Base-by-base conservation (phyloP, 2,797 vertebrate genomes). In the Discoglossus pictus region DNA sequence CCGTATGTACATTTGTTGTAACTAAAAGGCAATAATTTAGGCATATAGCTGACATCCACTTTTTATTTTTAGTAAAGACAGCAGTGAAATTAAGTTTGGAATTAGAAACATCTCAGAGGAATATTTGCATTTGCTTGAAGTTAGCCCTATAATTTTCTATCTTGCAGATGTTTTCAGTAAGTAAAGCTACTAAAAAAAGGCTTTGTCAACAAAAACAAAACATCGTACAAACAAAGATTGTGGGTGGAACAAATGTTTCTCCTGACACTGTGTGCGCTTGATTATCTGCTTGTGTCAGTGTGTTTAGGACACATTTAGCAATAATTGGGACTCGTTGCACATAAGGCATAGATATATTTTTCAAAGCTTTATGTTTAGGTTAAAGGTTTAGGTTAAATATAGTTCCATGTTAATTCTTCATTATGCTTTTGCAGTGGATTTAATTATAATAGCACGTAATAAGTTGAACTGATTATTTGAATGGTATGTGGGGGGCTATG, bases 101-200 rank as follows among this genome's bases (percentile, higher is more conserved):
- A 44, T 68, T 18, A 21, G 34, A 27, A 61, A 35, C 44, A 53
- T 53, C 47, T 18, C 48, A 61, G 48, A 46, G 47, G 48, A 25
- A 51, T 34, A 51, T 51, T 51, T 51, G 48, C 48, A 51, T 53
- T 68, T 31, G 1, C 15, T 27, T 59, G 21, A 38, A 61, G 58
- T 16, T 61, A 44, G 44, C 65, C 56, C 65, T 68, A 46, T 68
- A 68, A 68, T 68, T 68, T 61, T 61, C 65, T 46, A 48, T 53
- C 8, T 40, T 39, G 39, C 56, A 68, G 65, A 68, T 68, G 65
- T 61, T 68, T 65, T 44, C 40, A 52, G 25, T 35, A 53, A 43
- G 36, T 43, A 31, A 36, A 34, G 23, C 35, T 43, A 53, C 47
- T 16, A 52, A 61, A 60, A n/a, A 67, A 68, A 42, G 15, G 46